phyloP scores from a whole-genome alignment of 2,888 invertebrate species.

The Erynnis tages region DNA sequence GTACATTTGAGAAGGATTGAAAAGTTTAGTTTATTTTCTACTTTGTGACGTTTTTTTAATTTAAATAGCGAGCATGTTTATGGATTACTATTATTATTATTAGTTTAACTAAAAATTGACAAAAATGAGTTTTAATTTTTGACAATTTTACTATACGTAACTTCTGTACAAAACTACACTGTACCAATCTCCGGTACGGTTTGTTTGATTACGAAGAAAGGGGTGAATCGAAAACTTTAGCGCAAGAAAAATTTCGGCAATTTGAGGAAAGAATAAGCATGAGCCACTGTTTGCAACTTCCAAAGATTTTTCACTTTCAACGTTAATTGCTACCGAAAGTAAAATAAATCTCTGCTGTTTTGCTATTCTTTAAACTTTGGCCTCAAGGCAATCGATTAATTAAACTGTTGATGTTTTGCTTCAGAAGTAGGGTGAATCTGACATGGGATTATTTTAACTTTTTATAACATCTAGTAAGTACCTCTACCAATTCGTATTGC shows the following conservation, averaged over 20 bases:
- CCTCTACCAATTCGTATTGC: too few species aligned
- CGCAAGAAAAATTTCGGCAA: constrained; percentile 74
- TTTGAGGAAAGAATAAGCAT: constrained; percentile 72
- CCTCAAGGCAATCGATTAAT: constrained; percentile 73
- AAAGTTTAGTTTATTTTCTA: too few species aligned
- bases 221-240: constrained; percentile 75
- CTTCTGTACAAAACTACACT: constrained; percentile 20
- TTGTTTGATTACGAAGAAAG: constrained; percentile 73
- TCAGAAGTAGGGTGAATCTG: too few species aligned
- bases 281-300: constrained; percentile 58
- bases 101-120: too few species aligned
- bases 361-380: constrained; percentile 53
- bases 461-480: too few species aligned
- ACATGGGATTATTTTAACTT: too few species aligned
- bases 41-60: too few species aligned
- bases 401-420: constrained; percentile 57
- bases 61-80: too few species aligned
- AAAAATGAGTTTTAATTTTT: constrained; percentile 1
- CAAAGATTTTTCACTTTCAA: constrained; percentile 78
- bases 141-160: not conserved
- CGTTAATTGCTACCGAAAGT: constrained; percentile 76
- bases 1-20: too few species aligned
- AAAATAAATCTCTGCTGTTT: constrained; percentile 75
- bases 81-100: too few species aligned
- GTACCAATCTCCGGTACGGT: constrained; percentile 29